Percentiles rank a stretch among this genome's conserved stretches.
Evolutionary conservation across 1,140 invertebrate species (phyloP).

Genomic region (Bombyx mandarina): DNA sequence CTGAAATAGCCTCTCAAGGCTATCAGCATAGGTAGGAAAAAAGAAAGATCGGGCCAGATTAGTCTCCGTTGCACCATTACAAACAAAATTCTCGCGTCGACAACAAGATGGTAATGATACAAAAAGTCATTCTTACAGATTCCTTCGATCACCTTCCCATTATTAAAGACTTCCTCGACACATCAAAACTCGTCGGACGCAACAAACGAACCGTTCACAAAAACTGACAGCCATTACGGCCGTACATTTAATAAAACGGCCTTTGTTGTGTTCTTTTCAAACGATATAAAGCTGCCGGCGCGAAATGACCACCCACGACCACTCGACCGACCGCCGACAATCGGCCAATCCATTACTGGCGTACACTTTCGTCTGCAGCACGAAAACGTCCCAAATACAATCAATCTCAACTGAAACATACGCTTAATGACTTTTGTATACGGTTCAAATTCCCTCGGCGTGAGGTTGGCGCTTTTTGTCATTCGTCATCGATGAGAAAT

Average conservation of each 20-base stretch:
- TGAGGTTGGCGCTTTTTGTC: not conserved
- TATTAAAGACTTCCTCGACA: no score
- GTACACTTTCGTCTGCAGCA: conserved; percentile 16
- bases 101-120: no score
- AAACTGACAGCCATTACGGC: not conserved
- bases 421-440: not conserved
- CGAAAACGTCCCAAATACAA: conserved; percentile 10
- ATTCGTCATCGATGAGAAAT: conserved; percentile 3
- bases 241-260: conserved; percentile 11
- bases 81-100: no score
- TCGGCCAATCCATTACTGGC: conserved; percentile 53
- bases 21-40: no score
- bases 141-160: no score
- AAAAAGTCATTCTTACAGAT: no score
- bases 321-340: conserved; percentile 31
- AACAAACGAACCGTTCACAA: no score
- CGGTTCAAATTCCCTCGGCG: not conserved
- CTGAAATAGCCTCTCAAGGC: no score
- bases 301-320: conserved; percentile 43
- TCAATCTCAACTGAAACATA: not conserved
- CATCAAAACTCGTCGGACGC: no score
- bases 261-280: conserved; percentile 37
- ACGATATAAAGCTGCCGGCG: conserved; percentile 32
- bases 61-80: no score
- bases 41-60: no score